phyloP scores from a whole-genome alignment of 2,797 vertebrate genomes.

The Myripristis murdjan region DNA sequence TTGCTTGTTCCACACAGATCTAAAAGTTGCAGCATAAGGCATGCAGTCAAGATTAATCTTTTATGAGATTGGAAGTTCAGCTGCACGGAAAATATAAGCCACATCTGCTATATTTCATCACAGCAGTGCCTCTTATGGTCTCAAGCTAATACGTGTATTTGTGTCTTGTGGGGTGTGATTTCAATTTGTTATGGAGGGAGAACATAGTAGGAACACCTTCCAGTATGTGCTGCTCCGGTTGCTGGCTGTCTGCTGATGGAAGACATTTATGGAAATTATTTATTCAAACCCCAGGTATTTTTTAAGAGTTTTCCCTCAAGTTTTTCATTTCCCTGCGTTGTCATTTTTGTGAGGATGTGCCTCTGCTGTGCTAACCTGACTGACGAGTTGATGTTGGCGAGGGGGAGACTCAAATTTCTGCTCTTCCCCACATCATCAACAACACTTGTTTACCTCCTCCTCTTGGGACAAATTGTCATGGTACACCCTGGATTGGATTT shows the following conservation, averaged over 20 bases:
- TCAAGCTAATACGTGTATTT: neutral
- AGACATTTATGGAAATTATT: neutral
- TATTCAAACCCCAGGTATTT: neutral
- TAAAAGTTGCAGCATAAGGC: conserved; percentile 42
- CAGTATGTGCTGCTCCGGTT: neutral
- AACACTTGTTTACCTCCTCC: conserved; percentile 52
- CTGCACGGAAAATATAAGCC: conserved; percentile 13
- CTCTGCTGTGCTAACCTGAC: conserved; percentile 22
- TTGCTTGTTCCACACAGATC: conserved; percentile 40
- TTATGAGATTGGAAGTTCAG: conserved; percentile 37
- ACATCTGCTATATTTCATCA: conserved; percentile 22
- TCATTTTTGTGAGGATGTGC: conserved; percentile 35
- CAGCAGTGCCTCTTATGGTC: conserved; percentile 1
- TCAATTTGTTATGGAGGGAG: neutral
- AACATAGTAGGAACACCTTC: conserved; percentile 1
- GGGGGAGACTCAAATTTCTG: conserved; percentile 29
- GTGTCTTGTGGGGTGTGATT: neutral
- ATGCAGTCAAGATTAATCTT: conserved; percentile 52
- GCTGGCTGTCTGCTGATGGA: conserved; percentile 7
- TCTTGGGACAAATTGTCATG: conserved; percentile 33
- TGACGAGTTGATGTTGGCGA: conserved; percentile 22
- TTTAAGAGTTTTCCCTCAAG: neutral
- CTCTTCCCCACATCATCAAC: conserved; percentile 38
- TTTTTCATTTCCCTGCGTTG: conserved; percentile 45
- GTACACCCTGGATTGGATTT: conserved; percentile 42